Evolutionary conservation across 2,113 vertebrate species (phyloP), one percentile per base, ranked within the genome.

Genomic region (Narcine bancroftii): DNA sequence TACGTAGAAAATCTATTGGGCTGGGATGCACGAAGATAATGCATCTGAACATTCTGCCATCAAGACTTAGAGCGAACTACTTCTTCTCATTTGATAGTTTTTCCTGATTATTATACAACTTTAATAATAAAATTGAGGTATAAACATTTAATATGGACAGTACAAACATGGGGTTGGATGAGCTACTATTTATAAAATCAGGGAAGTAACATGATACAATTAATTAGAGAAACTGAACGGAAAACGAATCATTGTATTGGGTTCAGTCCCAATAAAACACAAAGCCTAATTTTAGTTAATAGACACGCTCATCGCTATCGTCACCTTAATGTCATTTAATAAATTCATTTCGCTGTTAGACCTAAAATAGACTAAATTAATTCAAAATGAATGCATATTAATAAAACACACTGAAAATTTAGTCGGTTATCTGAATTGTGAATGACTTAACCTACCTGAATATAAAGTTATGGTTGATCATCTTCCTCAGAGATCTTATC

Each of bases 101-200:
- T 76, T 39, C n/a, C 63, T 45, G 79, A 89, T 87, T 50, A 92
- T 91, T 92, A 92, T 87, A 53, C 92, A 92, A 92, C 69, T 89
- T 92, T 76, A 83, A 60, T n/a, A 76, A 47, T 9, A 92, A 89
- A 50, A 91, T 81, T 47, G 92, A 89, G 91, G 45, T 65, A 85
- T 71, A 66, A 92, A 92, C 89, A 65, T 33, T 36, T 65, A 92
- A n/a, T 36, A 92, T 21, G 65, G 92, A 65, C 29, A 24, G 17
- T 60, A 26, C 19, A n/a, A 92, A 91, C 56, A 36, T 87, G 92
- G 53, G 66, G 71, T 72, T 92, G 89, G 19, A 65, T 65, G 36
- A 63, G 21, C 77, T 26, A 50, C 77, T 5, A 53, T 83, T 83
- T 47, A 10, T 10, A 29, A 83, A 53, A 53, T 83, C 79, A 53